Percentiles rank a stretch among this genome's conserved stretches.
Conservation (phyloP, 1,140 invertebrate genomes). For the Eueides isabella region DNA sequence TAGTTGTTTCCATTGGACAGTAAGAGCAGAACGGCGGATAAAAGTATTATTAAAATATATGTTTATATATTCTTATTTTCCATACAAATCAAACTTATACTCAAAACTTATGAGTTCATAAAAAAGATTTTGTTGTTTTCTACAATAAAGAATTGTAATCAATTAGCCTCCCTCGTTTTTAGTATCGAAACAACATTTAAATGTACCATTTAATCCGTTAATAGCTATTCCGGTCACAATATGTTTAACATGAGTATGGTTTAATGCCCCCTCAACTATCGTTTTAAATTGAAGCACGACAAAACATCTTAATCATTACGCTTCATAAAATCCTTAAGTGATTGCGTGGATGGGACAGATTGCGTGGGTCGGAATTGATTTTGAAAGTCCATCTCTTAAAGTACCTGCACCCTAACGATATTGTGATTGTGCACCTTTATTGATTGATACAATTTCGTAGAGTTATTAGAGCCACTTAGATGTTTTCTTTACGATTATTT, state of each 20-base stretch:
- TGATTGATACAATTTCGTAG: constrained; percentile 45
- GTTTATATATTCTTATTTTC: too few species aligned
- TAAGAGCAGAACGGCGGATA: too few species aligned
- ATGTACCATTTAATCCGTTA: constrained; percentile 64
- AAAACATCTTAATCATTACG: constrained; percentile 81
- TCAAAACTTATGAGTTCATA: not conserved
- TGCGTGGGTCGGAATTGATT: constrained; percentile 76
- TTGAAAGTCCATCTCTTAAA: constrained; percentile 69
- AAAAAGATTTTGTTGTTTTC: not conserved
- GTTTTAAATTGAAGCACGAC: constrained; percentile 67
- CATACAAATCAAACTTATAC: too few species aligned
- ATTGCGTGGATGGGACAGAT: constrained; percentile 71
- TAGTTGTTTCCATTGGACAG: too few species aligned
- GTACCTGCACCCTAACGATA: constrained; percentile 54
- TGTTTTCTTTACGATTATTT: constrained; percentile 12
- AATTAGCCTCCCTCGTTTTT: not conserved
- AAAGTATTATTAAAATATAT: too few species aligned
- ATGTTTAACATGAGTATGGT: constrained; percentile 64
- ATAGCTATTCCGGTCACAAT: constrained; percentile 77
- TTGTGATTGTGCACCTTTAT: constrained; percentile 46
- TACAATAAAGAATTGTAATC: not conserved
- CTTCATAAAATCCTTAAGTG: constrained; percentile 80
- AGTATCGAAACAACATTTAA: constrained; percentile 15
- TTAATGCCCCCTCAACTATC: constrained; percentile 57
- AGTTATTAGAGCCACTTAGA: constrained; percentile 23